Evolutionary conservation across 2,113 vertebrate species (phyloP), one percentile per base, ranked within the genome.

Genomic region (Eubucco bourcierii): DNA sequence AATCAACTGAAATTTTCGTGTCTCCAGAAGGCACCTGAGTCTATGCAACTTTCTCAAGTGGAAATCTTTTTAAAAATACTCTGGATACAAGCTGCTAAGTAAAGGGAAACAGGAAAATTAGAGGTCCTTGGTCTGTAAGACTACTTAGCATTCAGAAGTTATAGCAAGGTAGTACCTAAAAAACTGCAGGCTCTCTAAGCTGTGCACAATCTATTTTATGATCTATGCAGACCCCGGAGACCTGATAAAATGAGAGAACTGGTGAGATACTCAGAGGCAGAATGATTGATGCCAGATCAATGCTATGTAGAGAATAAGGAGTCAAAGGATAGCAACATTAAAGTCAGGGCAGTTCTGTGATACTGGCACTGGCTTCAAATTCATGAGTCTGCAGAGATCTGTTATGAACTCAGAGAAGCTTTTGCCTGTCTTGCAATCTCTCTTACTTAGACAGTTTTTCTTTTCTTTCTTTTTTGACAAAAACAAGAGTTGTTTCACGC

Each of bases 251-350:
- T 7, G 33, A 77, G 33, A 25, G 46, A 84, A 27, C 10, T 4
- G 1, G 41, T 17, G 28, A 55, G 80, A 63, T 10, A n/a, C 2
- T 31, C 7, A 23, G 82, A 47, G 61, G 12, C 0, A 0, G 46
- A 59, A 34, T 15, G 46, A 74, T 25, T 53, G 56, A 27, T 39
- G 37, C 59, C 46, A 70, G 61, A 13, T 18, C 1, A 1, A 16
- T 19, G 14, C 16, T 16, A 53, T 0, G 0, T 12, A 33, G 9
- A 67, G 82, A 85, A 85, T 27, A 53, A 85, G 58, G 6, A 73
- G 19, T 17, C 44, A 34, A 90, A 77, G 46, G 46, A 13, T 11
- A 82, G 76, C 17, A 65, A 52, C 31, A 6, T 8, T 31, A 27
- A 67, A 64, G 53, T 1, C 25, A 86, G 58, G 15, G 53, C 8